Conservation (phyloP, 2,888 invertebrate species). For the Megaustenia siamemsis region DNA sequence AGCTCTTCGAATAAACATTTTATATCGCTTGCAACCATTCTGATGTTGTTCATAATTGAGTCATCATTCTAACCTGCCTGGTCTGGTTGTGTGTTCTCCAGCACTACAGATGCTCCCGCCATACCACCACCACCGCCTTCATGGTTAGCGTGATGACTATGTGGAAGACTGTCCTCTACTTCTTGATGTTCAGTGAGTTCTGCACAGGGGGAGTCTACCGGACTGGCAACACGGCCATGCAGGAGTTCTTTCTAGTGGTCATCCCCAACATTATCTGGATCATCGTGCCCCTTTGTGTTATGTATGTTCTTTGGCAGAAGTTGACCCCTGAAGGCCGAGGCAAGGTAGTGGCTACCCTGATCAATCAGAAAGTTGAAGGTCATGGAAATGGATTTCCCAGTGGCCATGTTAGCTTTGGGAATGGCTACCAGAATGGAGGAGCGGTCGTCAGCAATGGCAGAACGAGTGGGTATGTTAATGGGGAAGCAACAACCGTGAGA, state of each 20-base stretch:
- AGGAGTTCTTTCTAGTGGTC: slow-evolving; percentile 67
- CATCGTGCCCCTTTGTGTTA: slow-evolving; percentile 64
- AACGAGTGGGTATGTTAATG: not conserved
- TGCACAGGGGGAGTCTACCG: slow-evolving; percentile 66
- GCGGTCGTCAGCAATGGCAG: not conserved
- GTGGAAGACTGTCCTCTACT: slow-evolving; percentile 75
- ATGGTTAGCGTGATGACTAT: slow-evolving; percentile 74
- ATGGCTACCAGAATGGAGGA: not conserved
- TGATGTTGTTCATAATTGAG: too few species aligned
- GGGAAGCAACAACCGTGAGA: not conserved
- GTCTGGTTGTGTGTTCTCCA: slow-evolving; percentile 55
- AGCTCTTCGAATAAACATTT: too few species aligned
- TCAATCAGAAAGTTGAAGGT: too few species aligned
- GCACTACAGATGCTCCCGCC: slow-evolving; percentile 63
- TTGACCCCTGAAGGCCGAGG: slow-evolving; percentile 49
- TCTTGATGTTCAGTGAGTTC: slow-evolving; percentile 70
- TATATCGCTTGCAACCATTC: too few species aligned
- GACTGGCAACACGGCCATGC: slow-evolving; percentile 60
- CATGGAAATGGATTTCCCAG: not conserved
- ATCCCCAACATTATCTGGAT: slow-evolving; percentile 72
- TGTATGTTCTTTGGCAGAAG: slow-evolving; percentile 61
- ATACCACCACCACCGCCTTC: slow-evolving; percentile 66
- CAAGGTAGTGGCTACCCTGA: not conserved
- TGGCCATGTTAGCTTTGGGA: not conserved
- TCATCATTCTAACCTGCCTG: too few species aligned